These are phyloP conservation scores for Brienomyrus brachyistius DNA, from an alignment of 2,113 vertebrate species.

Conservation along the genomic window DNA sequence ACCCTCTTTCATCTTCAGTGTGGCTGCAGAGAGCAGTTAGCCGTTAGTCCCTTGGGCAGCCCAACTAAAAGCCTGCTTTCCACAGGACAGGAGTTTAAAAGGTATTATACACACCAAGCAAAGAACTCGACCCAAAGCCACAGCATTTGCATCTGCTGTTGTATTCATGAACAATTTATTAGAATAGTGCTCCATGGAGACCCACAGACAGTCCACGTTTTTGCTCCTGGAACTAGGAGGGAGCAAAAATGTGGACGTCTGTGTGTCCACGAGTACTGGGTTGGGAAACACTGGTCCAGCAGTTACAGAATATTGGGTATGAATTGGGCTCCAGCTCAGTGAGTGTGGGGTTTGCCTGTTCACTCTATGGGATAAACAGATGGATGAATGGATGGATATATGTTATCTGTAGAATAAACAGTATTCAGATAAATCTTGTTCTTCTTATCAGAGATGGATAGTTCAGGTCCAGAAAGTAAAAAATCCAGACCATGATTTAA, in stretches of 20 bases:
- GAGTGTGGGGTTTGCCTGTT: neutral
- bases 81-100: neutral
- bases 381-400: neutral
- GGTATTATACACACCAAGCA: neutral
- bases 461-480: too few relatives aligned
- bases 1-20: conserved; percentile 66
- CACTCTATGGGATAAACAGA: neutral
- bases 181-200: neutral
- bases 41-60: conserved; percentile 12
- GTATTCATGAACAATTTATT: neutral
- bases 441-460: neutral
- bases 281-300: neutral
- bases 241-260: neutral
- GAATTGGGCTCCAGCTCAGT: neutral
- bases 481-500: too few relatives aligned
- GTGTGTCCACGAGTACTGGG: neutral
- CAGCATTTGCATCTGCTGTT: neutral
- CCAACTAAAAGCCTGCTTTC: neutral
- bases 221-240: neutral
- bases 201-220: neutral
- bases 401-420: neutral
- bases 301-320: neutral
- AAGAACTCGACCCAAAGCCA: neutral
- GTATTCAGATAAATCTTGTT: neutral
- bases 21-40: conserved; percentile 54